Base-by-base conservation (phyloP, 1,140 invertebrate species). In the Megalopta genalis region DNA sequence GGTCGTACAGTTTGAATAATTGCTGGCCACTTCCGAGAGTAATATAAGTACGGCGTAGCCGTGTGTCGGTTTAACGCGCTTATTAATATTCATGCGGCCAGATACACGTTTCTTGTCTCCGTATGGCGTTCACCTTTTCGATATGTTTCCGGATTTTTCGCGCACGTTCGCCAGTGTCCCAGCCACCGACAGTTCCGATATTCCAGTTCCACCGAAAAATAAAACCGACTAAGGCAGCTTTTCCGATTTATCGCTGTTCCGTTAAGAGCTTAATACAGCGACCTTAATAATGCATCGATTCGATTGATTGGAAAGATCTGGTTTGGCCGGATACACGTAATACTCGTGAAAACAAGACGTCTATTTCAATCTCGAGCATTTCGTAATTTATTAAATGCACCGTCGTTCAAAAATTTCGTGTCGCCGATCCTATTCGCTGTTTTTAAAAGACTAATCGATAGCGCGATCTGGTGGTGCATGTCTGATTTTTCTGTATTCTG, bases 31-130 rank as follows among this genome's bases (percentile, higher is more conserved):
- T 77, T 77, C 59, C 68, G 68, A 77, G 68, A 39, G 67, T 69
- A 63, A 64, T 77, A 52, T 72, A 77, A 77, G 68, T 59, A 42
- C 68, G 59, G 9, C 76, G 46, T 12, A 54, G 59, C 49, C 32
- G 46, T 64, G 46, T 63, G 68, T 77, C 68, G 68, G 63, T 68
- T 42, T 72, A 77, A 63, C 76, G 68, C 37, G 68, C 71, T 72
- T 77, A 77, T 77, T 77, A 77, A 77, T 77, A 77, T 77, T 77
- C 76, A 77, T 77, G 67, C 46, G 25, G 63, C 68, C 76, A 72
- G 76, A 72, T 77, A 77, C 67, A 54, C 42, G 76, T 64, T 77
- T 72, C 76, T 71, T 60, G 57, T 72, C 76, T 77, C 42, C 68
- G 68, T 77, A 64, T 71, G 76, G 76, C 60, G 76, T 77, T 77